Conservation (phyloP, 2,113 vertebrate genomes). For the Copsychus sechellarum region DNA sequence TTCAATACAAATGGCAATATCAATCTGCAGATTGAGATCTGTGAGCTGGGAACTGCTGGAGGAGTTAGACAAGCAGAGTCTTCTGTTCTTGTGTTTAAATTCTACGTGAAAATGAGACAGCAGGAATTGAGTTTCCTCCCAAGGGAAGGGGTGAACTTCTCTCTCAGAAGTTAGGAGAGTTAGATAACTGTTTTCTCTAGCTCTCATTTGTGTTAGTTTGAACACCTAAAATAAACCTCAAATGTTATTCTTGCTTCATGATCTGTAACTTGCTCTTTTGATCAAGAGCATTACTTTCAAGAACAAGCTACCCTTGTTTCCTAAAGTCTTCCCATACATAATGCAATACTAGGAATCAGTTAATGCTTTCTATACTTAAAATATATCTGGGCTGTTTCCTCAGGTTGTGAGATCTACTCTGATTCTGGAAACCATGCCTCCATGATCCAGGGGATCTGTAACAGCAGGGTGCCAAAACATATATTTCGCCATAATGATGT, state of each 20-base stretch:
- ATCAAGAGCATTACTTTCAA: background rate
- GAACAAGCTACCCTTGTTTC: background rate
- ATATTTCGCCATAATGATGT: constrained; percentile 94
- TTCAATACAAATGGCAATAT: background rate
- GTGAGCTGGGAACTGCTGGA: background rate
- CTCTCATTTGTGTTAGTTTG: background rate
- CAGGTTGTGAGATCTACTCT: constrained; percentile 97
- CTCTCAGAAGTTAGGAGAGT: background rate
- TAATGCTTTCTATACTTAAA: background rate
- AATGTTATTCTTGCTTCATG: background rate
- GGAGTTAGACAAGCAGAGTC: background rate
- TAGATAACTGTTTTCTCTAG: background rate
- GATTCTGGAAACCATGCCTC: constrained; percentile 97
- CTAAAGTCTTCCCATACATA: background rate
- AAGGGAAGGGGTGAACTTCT: background rate
- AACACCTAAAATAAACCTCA: background rate
- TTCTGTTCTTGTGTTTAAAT: background rate
- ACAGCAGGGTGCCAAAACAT: constrained; percentile 91
- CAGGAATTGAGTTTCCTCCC: background rate
- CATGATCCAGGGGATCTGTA: constrained; percentile 95
- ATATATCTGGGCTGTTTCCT: background rate
- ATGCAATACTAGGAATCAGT: background rate
- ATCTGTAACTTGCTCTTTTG: background rate
- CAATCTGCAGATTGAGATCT: background rate
- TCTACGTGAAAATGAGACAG: background rate